phyloP scores from a whole-genome alignment of 2,888 invertebrate species.

The Mythimna pallens region DNA sequence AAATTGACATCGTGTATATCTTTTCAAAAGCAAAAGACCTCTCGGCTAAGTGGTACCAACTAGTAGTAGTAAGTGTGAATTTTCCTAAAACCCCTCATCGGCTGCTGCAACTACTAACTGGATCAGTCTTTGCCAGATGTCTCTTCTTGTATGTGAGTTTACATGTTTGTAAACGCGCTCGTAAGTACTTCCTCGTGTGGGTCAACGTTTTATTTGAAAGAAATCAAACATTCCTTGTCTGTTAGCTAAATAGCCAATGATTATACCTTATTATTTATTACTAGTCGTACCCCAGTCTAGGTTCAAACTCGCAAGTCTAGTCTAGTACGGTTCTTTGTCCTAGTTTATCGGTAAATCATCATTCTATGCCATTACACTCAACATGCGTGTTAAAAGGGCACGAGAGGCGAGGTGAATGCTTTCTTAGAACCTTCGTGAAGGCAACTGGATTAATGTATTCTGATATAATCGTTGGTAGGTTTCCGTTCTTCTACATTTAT shows the following conservation, averaged over 20 bases:
- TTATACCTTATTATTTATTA: constrained; percentile 6
- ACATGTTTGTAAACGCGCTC: too few species aligned
- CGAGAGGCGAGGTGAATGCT: constrained; percentile 35
- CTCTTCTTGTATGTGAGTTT: too few species aligned
- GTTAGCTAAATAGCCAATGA: neutral
- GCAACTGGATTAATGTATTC: constrained; percentile 10
- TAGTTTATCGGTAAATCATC: constrained; percentile 43
- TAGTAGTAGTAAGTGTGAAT: too few species aligned
- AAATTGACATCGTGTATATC: too few species aligned
- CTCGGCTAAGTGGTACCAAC: too few species aligned
- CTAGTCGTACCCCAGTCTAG: constrained; percentile 21
- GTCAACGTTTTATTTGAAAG: neutral
- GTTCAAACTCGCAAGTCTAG: constrained; percentile 24
- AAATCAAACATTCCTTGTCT: neutral
- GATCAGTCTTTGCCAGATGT: too few species aligned
- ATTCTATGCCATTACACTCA: constrained; percentile 35
- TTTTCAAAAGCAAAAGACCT: too few species aligned
- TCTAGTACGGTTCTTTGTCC: constrained; percentile 44
- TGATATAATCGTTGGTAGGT: constrained; percentile 2
- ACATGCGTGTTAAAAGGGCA: constrained; percentile 49
- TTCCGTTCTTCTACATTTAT: constrained; percentile 1
- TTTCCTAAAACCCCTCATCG: too few species aligned
- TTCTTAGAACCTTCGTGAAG: constrained; percentile 31
- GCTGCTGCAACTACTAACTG: too few species aligned
- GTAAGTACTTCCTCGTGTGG: too few species aligned